A percentile compares a stretch with the other conserved stretches of the same genome.
These are phyloP conservation scores for Conus canariensis DNA, from an alignment of 2,888 invertebrate genomes.

Conservation along the genomic window DNA sequence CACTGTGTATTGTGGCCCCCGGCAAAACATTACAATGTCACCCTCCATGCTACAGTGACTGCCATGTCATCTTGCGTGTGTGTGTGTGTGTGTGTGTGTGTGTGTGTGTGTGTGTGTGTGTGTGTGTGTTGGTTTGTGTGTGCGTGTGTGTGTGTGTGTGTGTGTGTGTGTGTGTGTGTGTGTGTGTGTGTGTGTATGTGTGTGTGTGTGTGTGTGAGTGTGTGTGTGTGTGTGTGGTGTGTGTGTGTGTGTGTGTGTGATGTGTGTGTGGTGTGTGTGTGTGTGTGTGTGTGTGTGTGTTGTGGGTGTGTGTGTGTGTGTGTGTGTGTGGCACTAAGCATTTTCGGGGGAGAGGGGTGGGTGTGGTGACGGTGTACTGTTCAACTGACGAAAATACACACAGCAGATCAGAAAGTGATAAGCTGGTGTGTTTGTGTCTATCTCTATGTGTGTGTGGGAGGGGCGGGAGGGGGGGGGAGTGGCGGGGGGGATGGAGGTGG, in stretches of 20 bases:
- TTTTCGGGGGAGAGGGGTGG: no score
- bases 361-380: no score
- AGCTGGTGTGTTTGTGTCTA: not conserved
- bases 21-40: not conserved
- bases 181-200: not conserved
- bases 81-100: constrained; percentile 18
- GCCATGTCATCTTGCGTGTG: not conserved
- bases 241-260: not conserved
- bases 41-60: not conserved
- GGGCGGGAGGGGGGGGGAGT: not conserved
- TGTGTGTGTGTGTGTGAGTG: not conserved
- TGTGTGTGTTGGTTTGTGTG: not conserved
- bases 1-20: not conserved
- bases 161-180: not conserved
- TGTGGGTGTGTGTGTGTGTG: not conserved
- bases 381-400: no score
- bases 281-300: not conserved
- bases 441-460: not conserved
- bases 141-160: not conserved
- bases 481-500: not conserved
- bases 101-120: constrained; percentile 18
- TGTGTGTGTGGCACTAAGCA: not conserved
- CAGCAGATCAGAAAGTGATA: no score
- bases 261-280: no score
- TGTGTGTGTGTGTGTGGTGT: not conserved